phyloP scores from a whole-genome alignment of 2,113 vertebrate species.

The Ptilonorhynchus violaceus region DNA sequence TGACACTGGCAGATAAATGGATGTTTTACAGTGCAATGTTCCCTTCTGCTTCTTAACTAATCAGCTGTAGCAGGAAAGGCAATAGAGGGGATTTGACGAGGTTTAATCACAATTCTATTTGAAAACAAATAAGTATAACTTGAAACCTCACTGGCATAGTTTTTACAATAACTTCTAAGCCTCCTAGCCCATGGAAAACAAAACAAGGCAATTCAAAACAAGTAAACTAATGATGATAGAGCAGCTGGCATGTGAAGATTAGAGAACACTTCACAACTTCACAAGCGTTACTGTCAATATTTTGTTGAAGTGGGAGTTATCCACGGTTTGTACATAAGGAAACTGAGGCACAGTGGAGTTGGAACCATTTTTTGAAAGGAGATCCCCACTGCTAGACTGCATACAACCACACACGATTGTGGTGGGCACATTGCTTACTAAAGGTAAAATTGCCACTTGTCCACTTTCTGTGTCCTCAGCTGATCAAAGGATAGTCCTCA shows the following conservation, averaged over 20 bases:
- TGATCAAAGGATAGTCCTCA: neutral
- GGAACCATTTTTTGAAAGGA: neutral
- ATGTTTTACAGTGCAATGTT: conserved; percentile 14
- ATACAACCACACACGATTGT: neutral
- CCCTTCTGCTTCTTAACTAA: conserved; percentile 40
- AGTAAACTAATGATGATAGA: neutral
- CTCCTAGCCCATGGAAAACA: neutral
- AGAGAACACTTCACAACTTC: neutral
- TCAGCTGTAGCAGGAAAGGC: conserved; percentile 6
- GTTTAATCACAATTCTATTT: conserved; percentile 22
- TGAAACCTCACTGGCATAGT: neutral
- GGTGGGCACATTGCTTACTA: neutral
- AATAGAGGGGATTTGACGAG: conserved; percentile 8
- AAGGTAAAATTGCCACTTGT: neutral
- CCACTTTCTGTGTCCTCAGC: neutral
- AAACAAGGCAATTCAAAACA: neutral
- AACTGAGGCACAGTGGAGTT: neutral
- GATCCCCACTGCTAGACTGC: neutral
- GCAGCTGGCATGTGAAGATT: neutral
- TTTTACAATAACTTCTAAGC: conserved; percentile 4
- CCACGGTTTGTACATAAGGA: neutral
- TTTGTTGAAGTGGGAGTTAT: neutral
- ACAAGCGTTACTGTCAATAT: neutral
- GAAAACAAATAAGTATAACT: neutral
- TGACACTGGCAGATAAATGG: conserved; percentile 49